These are phyloP conservation scores for Hypomesus transpacificus DNA, from an alignment of 2,113 vertebrate genomes.

Conservation along the genomic window DNA sequence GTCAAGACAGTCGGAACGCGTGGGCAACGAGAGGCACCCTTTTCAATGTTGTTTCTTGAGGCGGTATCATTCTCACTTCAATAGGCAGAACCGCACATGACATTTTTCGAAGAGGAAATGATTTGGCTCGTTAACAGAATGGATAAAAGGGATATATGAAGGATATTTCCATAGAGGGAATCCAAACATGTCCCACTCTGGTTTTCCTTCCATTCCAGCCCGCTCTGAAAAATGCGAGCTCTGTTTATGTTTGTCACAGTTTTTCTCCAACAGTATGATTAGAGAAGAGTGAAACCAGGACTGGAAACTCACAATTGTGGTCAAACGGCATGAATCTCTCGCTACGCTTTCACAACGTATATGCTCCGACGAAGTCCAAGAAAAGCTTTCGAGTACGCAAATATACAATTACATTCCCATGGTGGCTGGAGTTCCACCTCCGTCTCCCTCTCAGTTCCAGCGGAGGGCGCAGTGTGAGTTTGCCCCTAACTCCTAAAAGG, in stretches of 20 bases:
- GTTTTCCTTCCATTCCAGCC: slow-evolving; percentile 3
- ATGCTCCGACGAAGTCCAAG: slow-evolving; percentile 14
- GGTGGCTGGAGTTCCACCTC: slow-evolving; percentile 14
- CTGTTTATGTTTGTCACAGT: slow-evolving; percentile 28
- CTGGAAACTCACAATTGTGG: slow-evolving; percentile 29
- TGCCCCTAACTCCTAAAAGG: no score
- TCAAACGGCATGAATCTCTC: neutral
- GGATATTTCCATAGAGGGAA: slow-evolving; percentile 25
- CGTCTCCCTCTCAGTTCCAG: no score
- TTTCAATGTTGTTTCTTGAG: neutral
- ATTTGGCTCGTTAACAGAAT: slow-evolving; percentile 19
- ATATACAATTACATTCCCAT: slow-evolving; percentile 34
- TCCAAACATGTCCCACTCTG: slow-evolving; percentile 16
- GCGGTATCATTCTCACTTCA: neutral
- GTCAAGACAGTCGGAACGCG: neutral
- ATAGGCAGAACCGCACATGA: neutral
- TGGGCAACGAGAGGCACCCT: no score
- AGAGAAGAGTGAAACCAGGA: slow-evolving; percentile 21
- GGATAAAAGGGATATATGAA: slow-evolving; percentile 13
- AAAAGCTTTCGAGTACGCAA: slow-evolving; percentile 20
- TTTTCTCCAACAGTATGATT: slow-evolving; percentile 19
- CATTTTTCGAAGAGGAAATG: neutral
- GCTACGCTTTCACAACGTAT: no score
- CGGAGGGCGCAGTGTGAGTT: no score
- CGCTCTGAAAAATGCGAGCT: slow-evolving; percentile 38